A percentile compares a stretch with the other conserved stretches of the same genome.
Conservation (phyloP, 2,797 vertebrate species). For the Acipenser transmontanus region DNA sequence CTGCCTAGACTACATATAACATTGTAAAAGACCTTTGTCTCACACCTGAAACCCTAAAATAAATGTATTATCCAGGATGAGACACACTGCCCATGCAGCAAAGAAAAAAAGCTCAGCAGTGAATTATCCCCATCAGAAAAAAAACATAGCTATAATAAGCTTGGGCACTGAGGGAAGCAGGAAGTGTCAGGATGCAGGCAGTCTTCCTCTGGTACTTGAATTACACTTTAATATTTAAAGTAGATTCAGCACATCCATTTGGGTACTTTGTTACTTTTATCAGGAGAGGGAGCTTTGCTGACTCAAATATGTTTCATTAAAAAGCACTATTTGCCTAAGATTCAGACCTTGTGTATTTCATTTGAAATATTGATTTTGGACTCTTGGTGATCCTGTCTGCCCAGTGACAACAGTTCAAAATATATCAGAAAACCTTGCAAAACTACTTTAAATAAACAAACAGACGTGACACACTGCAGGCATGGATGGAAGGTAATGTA, state of each 20-base stretch:
- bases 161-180: neutral
- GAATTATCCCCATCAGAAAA: too few relatives aligned
- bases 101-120: too few relatives aligned
- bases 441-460: too few relatives aligned
- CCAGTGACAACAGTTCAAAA: neutral
- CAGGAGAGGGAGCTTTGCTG: conserved; percentile 4
- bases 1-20: too few relatives aligned
- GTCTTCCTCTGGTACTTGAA: neutral
- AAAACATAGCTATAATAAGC: conserved; percentile 1
- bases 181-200: conserved; percentile 7
- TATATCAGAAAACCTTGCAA: neutral
- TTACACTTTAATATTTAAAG: conserved; percentile 10
- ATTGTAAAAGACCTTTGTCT: too few relatives aligned
- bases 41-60: too few relatives aligned
- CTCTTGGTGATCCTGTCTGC: conserved; percentile 9
- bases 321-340: conserved; percentile 12
- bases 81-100: too few relatives aligned
- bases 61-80: too few relatives aligned
- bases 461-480: too few relatives aligned
- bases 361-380: conserved; percentile 15
- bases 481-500: too few relatives aligned
- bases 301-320: conserved; percentile 9
- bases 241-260: neutral
- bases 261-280: conserved; percentile 5
- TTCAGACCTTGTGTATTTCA: neutral